These are phyloP conservation scores for Discoglossus pictus DNA, from an alignment of 2,797 vertebrate species.

Conservation along the genomic window DNA sequence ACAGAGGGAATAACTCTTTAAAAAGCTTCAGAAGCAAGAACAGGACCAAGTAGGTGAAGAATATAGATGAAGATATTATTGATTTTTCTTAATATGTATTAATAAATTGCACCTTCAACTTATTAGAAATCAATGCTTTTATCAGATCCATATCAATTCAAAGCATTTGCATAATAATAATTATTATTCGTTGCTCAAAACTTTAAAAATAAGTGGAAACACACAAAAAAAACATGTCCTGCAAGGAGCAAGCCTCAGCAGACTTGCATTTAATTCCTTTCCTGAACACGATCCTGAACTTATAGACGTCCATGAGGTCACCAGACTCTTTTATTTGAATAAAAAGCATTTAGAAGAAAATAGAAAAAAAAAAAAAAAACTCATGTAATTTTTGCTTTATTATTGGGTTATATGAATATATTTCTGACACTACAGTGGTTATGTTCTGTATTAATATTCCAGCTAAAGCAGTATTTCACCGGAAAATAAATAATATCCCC, in stretches of 20 bases:
- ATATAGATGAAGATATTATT: slow-evolving; percentile 82
- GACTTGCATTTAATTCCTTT: slow-evolving; percentile 43
- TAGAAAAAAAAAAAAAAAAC: background rate
- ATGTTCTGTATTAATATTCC: slow-evolving; percentile 12
- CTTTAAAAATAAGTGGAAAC: too few relatives aligned
- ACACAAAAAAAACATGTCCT: too few relatives aligned
- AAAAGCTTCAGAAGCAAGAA: slow-evolving; percentile 79
- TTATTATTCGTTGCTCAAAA: slow-evolving; percentile 53
- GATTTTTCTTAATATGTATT: slow-evolving; percentile 81
- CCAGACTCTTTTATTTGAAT: slow-evolving; percentile 47
- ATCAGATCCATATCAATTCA: slow-evolving; percentile 67
- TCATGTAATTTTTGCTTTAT: slow-evolving; percentile 3
- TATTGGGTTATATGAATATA: background rate
- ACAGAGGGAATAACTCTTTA: slow-evolving; percentile 79
- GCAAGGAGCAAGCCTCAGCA: slow-evolving; percentile 34
- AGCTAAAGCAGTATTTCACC: slow-evolving; percentile 7
- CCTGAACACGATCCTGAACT: slow-evolving; percentile 24
- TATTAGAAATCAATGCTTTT: slow-evolving; percentile 71
- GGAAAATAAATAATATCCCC: slow-evolving; percentile 53
- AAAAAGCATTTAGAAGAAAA: slow-evolving; percentile 15
- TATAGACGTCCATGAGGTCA: slow-evolving; percentile 30
- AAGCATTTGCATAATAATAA: slow-evolving; percentile 61
- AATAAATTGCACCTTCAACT: slow-evolving; percentile 78
- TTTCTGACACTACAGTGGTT: background rate
- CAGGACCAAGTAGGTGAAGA: slow-evolving; percentile 77